Evolutionary conservation across 2,113 vertebrate species (phyloP).

Genomic region (Malurus melanocephalus): DNA sequence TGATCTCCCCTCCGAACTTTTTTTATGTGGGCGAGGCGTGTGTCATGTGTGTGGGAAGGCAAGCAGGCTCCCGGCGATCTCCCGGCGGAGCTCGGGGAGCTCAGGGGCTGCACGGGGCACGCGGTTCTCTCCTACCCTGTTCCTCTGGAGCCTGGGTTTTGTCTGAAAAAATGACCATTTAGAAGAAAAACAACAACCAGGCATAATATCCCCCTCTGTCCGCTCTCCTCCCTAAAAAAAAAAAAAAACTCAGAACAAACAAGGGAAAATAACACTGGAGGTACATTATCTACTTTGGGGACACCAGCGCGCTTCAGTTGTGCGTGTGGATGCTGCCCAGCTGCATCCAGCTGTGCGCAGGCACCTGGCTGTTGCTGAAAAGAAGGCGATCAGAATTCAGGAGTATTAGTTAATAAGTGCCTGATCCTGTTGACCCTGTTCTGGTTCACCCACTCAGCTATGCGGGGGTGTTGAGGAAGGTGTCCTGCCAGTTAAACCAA

Average conservation of each 20-base stretch:
- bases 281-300: accelerated
- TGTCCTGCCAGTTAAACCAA: constrained; percentile 56
- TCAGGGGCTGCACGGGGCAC: background rate
- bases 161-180: accelerated
- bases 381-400: constrained; percentile 35
- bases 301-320: background rate
- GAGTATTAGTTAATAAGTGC: constrained; percentile 60
- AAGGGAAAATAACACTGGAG: accelerated
- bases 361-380: constrained; percentile 11
- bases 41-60: background rate
- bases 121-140: background rate
- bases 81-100: background rate
- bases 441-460: constrained; percentile 56
- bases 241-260: too few species aligned
- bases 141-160: accelerated
- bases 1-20: constrained; percentile 3
- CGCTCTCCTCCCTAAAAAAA: accelerated
- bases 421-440: constrained; percentile 61
- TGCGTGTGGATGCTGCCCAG: background rate
- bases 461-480: constrained; percentile 58
- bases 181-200: background rate
- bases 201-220: accelerated
- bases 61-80: background rate
- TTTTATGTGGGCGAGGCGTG: background rate
- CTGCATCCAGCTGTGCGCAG: background rate